Conservation (phyloP, 2,797 vertebrate genomes). For the Pangasius larnaudii region DNA sequence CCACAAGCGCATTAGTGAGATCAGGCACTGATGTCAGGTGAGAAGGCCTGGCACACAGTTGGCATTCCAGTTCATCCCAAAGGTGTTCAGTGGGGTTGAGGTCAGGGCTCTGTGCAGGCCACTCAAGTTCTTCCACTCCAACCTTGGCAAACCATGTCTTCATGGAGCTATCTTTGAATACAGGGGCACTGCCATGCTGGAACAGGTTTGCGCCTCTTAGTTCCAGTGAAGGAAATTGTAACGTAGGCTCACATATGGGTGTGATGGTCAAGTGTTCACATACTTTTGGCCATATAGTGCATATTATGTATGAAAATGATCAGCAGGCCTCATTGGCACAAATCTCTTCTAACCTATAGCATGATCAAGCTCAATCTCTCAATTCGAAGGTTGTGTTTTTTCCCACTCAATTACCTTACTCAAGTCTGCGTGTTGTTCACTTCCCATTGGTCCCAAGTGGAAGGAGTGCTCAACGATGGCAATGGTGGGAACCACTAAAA, state of each 20-base stretch:
- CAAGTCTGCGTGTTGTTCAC: constrained; percentile 57
- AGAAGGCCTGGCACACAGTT: background rate
- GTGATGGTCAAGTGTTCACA: background rate
- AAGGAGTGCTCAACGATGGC: background rate
- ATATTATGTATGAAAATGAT: background rate
- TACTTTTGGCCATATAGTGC: background rate
- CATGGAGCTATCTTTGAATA: too few relatives aligned
- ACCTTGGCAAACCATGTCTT: too few relatives aligned
- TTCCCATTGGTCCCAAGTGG: constrained; percentile 51
- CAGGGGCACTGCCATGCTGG: too few relatives aligned
- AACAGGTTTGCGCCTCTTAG: too few relatives aligned
- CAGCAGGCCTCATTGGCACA: background rate
- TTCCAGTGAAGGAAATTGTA: too few relatives aligned
- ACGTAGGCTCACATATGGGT: background rate
- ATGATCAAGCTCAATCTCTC: constrained; percentile 57
- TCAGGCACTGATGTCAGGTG: background rate
- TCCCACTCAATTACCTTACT: constrained; percentile 58
- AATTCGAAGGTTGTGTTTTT: constrained; percentile 37
- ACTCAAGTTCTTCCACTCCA: too few relatives aligned
- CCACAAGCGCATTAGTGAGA: background rate
- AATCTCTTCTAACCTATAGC: constrained; percentile 3
- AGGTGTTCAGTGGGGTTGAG: background rate
- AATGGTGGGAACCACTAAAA: constrained; percentile 57
- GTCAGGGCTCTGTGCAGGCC: background rate
- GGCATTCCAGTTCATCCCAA: background rate